A percentile compares a stretch with the other conserved stretches of the same genome.
These are phyloP conservation scores for Myotis brandtii DNA, from an alignment of 2,113 vertebrate species.

Conservation along the genomic window DNA sequence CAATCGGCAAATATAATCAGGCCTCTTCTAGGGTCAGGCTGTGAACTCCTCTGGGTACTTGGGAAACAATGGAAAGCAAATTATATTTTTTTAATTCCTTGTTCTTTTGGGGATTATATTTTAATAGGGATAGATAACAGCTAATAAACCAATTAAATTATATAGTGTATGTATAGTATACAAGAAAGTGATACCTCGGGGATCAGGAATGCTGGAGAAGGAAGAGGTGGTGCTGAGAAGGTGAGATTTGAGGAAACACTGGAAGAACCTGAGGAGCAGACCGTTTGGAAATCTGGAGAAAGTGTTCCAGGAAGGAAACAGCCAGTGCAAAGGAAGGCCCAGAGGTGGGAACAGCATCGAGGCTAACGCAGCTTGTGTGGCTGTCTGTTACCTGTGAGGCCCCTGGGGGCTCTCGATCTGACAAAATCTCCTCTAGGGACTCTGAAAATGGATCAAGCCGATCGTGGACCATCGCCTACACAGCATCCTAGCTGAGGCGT, in stretches of 20 bases:
- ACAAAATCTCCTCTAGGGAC: background rate
- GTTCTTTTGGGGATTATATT: background rate
- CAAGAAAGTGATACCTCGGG: background rate
- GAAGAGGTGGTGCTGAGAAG: background rate
- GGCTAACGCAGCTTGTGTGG: background rate
- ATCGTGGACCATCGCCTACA: background rate
- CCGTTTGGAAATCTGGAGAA: background rate
- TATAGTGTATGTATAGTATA: background rate
- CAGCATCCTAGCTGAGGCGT: background rate
- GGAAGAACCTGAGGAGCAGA: background rate
- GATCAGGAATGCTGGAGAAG: background rate
- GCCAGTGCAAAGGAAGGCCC: background rate
- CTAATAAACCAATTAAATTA: conserved; percentile 9
- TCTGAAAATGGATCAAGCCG: background rate
- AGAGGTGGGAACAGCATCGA: background rate
- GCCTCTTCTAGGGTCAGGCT: background rate
- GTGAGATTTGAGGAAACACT: background rate
- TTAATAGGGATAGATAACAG: background rate
- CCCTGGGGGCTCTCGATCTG: background rate
- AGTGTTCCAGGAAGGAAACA: background rate
- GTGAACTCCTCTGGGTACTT: background rate
- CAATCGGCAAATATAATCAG: background rate
- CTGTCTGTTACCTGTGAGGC: background rate
- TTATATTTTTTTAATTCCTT: background rate
- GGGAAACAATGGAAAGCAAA: conserved; percentile 25